A percentile compares a stretch with the other conserved stretches of the same genome.
Evolutionary conservation across 2,797 vertebrate species (phyloP).

Genomic region (Allenopithecus nigroviridis): DNA sequence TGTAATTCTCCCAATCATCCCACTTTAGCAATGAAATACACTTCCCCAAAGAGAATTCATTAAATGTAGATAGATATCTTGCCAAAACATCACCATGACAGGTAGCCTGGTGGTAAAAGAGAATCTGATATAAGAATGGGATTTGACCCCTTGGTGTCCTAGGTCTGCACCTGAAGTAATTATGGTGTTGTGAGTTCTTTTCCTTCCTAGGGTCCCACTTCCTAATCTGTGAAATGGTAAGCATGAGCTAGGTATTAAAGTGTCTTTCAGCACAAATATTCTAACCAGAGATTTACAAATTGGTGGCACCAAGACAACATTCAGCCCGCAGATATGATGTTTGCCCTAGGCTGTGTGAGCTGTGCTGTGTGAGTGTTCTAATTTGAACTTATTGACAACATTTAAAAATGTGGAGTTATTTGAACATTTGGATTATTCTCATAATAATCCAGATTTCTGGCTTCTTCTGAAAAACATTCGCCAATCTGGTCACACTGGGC

Average conservation of each 20-base stretch:
- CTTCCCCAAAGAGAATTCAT: not conserved
- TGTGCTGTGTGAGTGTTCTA: not conserved
- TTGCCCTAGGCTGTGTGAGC: not conserved
- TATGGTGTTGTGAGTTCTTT: not conserved
- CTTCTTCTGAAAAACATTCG: not conserved
- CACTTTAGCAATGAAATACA: not conserved
- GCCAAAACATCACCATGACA: not conserved
- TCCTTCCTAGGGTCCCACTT: not conserved
- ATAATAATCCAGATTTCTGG: not conserved
- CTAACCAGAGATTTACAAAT: not conserved
- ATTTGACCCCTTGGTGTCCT: not conserved
- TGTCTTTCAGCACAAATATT: not conserved
- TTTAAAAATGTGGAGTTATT: not conserved
- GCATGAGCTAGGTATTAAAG: not conserved
- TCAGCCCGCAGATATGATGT: not conserved
- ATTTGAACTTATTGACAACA: not conserved
- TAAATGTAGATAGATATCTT: not conserved
- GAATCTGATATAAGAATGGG: not conserved
- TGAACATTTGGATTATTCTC: not conserved
- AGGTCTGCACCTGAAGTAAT: not conserved
- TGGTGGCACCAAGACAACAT: not conserved
- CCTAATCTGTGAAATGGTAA: not conserved
- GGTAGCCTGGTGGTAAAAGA: not conserved
- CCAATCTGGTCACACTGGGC: not conserved
- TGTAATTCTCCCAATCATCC: constrained; percentile 41